Conservation (phyloP, 1,140 invertebrate genomes). For the Ectropis grisescens region DNA sequence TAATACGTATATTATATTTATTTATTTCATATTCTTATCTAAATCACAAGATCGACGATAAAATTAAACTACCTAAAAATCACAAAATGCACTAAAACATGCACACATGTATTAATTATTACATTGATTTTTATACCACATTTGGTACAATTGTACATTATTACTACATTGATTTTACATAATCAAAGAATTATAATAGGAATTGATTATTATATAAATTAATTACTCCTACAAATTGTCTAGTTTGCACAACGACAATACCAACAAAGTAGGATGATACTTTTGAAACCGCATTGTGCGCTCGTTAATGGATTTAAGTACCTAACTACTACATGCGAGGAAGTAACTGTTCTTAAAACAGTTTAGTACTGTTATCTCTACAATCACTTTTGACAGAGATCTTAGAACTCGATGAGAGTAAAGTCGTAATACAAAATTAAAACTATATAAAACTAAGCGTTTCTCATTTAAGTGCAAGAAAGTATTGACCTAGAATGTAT, state of each 20-base stretch:
- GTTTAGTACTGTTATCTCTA: constrained; percentile 33
- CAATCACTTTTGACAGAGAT: constrained; percentile 25
- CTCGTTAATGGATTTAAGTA: no score
- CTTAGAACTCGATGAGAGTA: no score
- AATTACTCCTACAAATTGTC: constrained; percentile 43
- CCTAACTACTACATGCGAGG: constrained; percentile 42
- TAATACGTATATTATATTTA: constrained; percentile 19
- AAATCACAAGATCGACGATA: constrained; percentile 68
- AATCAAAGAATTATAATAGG: constrained; percentile 3
- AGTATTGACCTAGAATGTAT: no score
- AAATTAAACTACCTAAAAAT: constrained; percentile 68
- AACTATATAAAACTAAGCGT: no score
- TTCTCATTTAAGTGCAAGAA: no score
- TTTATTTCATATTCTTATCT: constrained; percentile 58
- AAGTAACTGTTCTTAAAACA: constrained; percentile 47
- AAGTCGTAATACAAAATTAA: no score
- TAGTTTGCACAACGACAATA: constrained; percentile 26
- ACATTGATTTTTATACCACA: constrained; percentile 58
- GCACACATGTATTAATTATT: constrained; percentile 65
- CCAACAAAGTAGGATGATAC: constrained; percentile 9
- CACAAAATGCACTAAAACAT: constrained; percentile 71
- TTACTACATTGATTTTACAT: constrained; percentile 22
- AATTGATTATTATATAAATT: constrained; percentile 34
- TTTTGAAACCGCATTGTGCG: constrained; percentile 24
- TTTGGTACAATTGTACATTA: constrained; percentile 58